A percentile compares a stretch with the other conserved stretches of the same genome.
phyloP scores from a whole-genome alignment of 2,797 vertebrate species.

The Lophotriccus pileatus region DNA sequence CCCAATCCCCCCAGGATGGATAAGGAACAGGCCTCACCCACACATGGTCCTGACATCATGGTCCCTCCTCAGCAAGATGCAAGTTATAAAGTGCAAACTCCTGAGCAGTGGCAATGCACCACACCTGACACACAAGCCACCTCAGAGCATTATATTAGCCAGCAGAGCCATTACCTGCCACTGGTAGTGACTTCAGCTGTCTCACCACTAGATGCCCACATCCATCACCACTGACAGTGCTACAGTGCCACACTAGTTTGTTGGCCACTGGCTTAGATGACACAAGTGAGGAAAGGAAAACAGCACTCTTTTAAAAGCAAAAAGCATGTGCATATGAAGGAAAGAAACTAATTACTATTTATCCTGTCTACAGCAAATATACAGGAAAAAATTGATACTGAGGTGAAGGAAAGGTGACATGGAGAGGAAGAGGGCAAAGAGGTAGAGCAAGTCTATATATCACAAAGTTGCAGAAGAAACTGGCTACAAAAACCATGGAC shows the following conservation, averaged over 20 bases:
- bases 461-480: neutral
- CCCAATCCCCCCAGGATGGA: neutral
- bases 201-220: rapidly evolving
- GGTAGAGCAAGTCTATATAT: neutral
- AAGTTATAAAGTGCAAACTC: neutral
- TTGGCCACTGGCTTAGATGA: neutral
- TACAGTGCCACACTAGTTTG: neutral
- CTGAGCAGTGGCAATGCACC: neutral
- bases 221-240: too few species aligned
- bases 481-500: neutral
- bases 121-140: neutral
- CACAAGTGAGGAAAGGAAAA: neutral
- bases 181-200: neutral
- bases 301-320: neutral
- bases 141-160: neutral
- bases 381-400: neutral
- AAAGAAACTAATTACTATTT: neutral
- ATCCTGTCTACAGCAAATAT: neutral
- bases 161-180: neutral
- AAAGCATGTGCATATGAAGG: neutral
- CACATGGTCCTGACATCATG: rapidly evolving
- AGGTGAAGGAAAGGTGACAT: neutral
- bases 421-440: neutral
- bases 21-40: neutral
- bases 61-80: neutral